Base-by-base conservation (phyloP, 2,888 invertebrate species). In the Diabrotica balteata region DNA sequence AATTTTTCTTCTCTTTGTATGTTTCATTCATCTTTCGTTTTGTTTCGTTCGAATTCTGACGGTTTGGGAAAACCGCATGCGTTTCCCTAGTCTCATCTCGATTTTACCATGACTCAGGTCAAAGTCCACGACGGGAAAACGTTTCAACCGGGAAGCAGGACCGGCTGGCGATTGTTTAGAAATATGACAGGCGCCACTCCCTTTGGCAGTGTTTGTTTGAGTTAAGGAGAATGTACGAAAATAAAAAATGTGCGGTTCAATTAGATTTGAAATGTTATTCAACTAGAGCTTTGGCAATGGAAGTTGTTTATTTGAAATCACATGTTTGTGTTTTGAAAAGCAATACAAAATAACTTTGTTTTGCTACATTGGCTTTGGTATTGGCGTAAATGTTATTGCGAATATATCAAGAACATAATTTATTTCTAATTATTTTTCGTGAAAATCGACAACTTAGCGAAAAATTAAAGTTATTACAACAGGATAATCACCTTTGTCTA, bases 61-160 rank as follows among this genome's bases (percentile, higher is more conserved):
- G 46, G 43, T 46, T 22, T 55, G 63, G 63, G 50, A 63, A 63
- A 63, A 63, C 63, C 63, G 57, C 49, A 63, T 63, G 63, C 2
- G 17, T 17, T 17, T 17, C 17, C 17, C 17, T 57, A 55, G 5
- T 51, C 44, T 63, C 45, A 22, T 32, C 57, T 57, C 7, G 44
- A 63, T 63, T 57, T 50, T 54, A 22, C 50, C 45, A 42, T 63
- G 63, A 63, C 49, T 63, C 51, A 63, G 63, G 57, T 63, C 63
- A 63, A 63, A 54, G 54, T 61, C 61, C 61, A 50, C 2, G 7
- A 43, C 43, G 55, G 47, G 47, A 63, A 62, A 63, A 62, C 46
- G 17, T 53, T 46, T 32, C 8, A 59, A 59, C 47, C 46, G 46
- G 47, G 47, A 46, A 57, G 9, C 46, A 57, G 45, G 46, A 45